Base-by-base conservation (phyloP, 2,797 vertebrate genomes). In the Falco concolor region DNA sequence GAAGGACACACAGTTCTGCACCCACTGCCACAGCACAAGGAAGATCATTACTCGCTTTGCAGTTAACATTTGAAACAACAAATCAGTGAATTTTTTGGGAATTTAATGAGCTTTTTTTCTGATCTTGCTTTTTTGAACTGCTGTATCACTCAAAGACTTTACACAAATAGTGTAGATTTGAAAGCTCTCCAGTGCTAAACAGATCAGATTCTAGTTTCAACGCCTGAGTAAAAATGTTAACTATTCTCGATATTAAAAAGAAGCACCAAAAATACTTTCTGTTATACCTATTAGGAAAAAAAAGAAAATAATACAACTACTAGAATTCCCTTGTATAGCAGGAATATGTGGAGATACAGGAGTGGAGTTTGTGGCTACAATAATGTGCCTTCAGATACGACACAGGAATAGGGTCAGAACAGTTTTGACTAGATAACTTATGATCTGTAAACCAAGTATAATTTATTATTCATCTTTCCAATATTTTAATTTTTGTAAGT, bases 31-130 rank as follows among this genome's bases (percentile, higher is more conserved):
- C 28, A 36, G 70, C 54, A 90, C 67, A 90, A 70, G 70, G 59
- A 82, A 76, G 63, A 92, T 34, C 22, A 32, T 59, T 90, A 89
- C 64, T 80, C 79, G 63, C 36, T 87, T 93, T 72, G 50, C 89
- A 87, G 73, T 69, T 85, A 65, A 78, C 15, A 14, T 78, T 44
- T 87, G 77, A 94, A 81, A 73, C 59, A 79, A 90, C 22, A 84
- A 86, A 90, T 72, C 63, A 63, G 54, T 63, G 44, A 90, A 84
- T 84, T 88, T 91, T 84, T 81, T 69, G 65, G 50, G 60, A 90
- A 93, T 78, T 86, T 81, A 91, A 81, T 61, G 76, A 79, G 28
- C 54, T 84, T 93, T 89, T 91, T 47, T 88, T 91, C 77, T 54
- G 28, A 65, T 59, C 90, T 89, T 83, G 67, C 53, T 36, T 72